Conservation (phyloP, 1,140 invertebrate species). For the Halesus radiatus region DNA sequence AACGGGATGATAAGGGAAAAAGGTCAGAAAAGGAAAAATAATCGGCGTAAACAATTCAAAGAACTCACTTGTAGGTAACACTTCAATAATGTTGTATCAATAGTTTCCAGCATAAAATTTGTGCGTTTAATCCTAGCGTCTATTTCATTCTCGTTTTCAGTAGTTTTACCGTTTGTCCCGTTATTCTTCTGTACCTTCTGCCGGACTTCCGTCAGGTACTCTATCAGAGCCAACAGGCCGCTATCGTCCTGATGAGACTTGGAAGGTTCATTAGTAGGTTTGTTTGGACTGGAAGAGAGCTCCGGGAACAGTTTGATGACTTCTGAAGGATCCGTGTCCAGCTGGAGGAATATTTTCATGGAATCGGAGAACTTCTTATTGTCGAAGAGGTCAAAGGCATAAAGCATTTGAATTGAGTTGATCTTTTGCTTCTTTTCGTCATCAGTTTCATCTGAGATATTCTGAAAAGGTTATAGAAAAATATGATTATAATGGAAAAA, state of each 20-base stretch:
- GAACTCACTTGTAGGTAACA: constrained; percentile 89
- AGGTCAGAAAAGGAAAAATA: too few species aligned
- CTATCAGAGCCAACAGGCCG: constrained; percentile 89
- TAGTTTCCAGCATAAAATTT: constrained; percentile 83
- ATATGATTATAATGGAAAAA: too few species aligned
- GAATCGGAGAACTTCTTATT: constrained; percentile 90
- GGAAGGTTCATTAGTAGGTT: constrained; percentile 73
- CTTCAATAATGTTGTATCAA: constrained; percentile 96
- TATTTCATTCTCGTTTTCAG: constrained; percentile 57
- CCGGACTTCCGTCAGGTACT: constrained; percentile 87
- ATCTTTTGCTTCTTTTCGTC: constrained; percentile 87
- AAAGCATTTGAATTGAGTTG: constrained; percentile 89
- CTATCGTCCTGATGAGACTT: constrained; percentile 87
- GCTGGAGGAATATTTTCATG: constrained; percentile 90
- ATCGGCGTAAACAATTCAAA: too few species aligned
- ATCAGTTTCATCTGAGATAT: constrained; percentile 84
- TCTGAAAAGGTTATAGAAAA: constrained; percentile 71
- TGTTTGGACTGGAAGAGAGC: constrained; percentile 64
- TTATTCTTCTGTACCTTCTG: constrained; percentile 69
- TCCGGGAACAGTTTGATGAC: constrained; percentile 95
- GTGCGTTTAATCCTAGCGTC: constrained; percentile 62
- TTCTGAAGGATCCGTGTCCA: constrained; percentile 93
- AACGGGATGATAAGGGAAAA: too few species aligned
- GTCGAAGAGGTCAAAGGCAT: constrained; percentile 92
- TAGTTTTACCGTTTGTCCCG: constrained; percentile 60